These are phyloP conservation scores for Drosophila falleni DNA, from an alignment of 2,888 invertebrate genomes.

Conservation along the genomic window DNA sequence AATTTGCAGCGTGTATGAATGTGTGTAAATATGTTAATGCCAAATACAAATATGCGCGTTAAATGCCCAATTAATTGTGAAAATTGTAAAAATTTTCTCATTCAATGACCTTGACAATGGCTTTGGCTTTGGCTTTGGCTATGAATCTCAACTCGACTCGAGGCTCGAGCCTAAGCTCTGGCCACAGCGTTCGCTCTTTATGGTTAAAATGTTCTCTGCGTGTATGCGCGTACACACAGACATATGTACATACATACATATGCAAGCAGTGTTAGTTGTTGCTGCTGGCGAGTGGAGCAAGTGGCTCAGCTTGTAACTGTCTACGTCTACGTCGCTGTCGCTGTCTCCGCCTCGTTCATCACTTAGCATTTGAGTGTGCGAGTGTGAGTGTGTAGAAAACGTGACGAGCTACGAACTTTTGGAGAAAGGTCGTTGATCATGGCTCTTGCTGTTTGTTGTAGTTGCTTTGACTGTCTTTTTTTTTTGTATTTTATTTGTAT, in stretches of 20 bases:
- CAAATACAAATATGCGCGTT: slow-evolving; percentile 53
- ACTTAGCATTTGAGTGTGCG: slow-evolving; percentile 27
- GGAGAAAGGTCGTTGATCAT: slow-evolving; percentile 81
- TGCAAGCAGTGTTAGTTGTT: slow-evolving; percentile 9
- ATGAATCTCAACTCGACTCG: slow-evolving; percentile 3
- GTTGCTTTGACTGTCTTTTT: slow-evolving; percentile 23
- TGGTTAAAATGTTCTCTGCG: slow-evolving; percentile 45
- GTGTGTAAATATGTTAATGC: slow-evolving; percentile 45
- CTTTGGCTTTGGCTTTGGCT: slow-evolving; percentile 45
- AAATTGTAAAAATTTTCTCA: slow-evolving; percentile 74
- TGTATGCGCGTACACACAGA: slow-evolving; percentile 15
- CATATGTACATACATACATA: not conserved
- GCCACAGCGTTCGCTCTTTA: slow-evolving; percentile 40
- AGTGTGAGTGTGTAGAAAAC: slow-evolving; percentile 71
- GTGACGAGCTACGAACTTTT: slow-evolving; percentile 78
- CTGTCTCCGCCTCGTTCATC: slow-evolving; percentile 1
- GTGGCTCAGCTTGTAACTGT: slow-evolving; percentile 38
- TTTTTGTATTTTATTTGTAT: slow-evolving; percentile 5
- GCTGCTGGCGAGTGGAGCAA: slow-evolving; percentile 22
- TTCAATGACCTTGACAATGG: slow-evolving; percentile 81
- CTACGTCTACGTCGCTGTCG: not conserved
- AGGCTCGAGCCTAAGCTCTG: slow-evolving; percentile 26
- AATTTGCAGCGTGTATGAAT: not conserved
- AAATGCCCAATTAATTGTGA: slow-evolving; percentile 74
- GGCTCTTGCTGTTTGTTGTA: slow-evolving; percentile 49